Conservation (phyloP, 2,113 vertebrate genomes). For the Recurvirostra avosetta region DNA sequence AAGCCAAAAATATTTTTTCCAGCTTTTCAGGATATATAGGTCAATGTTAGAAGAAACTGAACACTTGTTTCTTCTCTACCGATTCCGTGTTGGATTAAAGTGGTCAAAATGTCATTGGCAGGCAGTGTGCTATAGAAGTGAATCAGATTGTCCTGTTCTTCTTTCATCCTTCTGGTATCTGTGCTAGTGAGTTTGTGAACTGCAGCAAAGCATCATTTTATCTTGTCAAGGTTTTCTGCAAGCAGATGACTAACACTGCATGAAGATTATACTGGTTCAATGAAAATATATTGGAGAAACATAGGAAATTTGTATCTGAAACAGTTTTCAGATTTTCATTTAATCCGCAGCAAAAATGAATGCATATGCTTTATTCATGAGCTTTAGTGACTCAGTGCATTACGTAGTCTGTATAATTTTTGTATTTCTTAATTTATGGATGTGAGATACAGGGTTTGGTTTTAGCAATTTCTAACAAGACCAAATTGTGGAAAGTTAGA, state of each 20-base stretch:
- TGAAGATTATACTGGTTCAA: background rate
- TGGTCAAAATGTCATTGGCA: background rate
- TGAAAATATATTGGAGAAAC: background rate
- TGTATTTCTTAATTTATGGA: slow-evolving; percentile 1
- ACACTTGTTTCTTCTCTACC: accelerated
- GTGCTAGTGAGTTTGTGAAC: background rate
- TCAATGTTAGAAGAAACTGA: background rate
- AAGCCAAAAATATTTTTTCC: background rate
- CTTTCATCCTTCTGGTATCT: background rate
- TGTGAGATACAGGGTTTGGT: background rate
- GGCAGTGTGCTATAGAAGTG: background rate
- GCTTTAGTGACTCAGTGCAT: slow-evolving; percentile 41
- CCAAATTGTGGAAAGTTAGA: background rate
- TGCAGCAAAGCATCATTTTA: background rate
- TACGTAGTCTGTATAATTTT: background rate
- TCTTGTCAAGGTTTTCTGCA: background rate
- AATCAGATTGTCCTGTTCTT: background rate
- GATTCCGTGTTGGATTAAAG: background rate
- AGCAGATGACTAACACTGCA: background rate
- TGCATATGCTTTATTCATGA: slow-evolving; percentile 42
- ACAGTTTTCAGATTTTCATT: background rate
- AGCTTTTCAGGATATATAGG: background rate
- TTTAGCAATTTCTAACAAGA: background rate
- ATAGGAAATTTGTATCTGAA: background rate
- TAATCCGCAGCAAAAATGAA: background rate